Evolutionary conservation across 2,797 vertebrate species (phyloP).

Genomic region (Euthynnus affinis): DNA sequence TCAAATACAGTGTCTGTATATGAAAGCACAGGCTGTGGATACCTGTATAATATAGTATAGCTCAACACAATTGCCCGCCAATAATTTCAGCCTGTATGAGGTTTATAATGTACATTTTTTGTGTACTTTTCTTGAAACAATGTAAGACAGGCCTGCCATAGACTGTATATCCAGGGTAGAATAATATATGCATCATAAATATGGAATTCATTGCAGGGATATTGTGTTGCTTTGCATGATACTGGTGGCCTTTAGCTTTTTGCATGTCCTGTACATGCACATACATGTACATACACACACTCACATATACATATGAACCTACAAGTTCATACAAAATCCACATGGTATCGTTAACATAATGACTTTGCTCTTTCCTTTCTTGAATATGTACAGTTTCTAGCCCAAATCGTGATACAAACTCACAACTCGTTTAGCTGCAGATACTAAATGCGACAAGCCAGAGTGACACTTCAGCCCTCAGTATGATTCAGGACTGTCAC

Average conservation of each 20-base stretch:
- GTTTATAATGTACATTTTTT: not conserved
- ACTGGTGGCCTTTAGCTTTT: not conserved
- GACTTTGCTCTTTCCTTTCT: too few relatives aligned
- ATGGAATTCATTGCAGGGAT: not conserved
- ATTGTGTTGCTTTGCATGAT: not conserved
- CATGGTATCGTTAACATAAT: too few relatives aligned
- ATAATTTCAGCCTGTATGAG: not conserved
- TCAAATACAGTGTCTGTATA: not conserved
- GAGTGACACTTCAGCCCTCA: slow-evolving; percentile 12
- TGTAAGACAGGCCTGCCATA: not conserved
- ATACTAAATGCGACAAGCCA: not conserved
- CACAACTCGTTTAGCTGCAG: not conserved
- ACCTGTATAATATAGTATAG: not conserved
- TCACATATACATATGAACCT: not conserved
- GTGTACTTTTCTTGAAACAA: not conserved
- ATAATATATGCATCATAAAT: not conserved
- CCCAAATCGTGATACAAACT: not conserved
- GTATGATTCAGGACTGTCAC: slow-evolving; percentile 15
- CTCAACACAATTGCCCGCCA: not conserved
- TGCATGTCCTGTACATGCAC: not conserved
- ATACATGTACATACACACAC: too few relatives aligned
- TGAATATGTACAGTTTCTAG: not conserved
- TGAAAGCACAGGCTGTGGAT: not conserved
- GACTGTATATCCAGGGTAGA: not conserved
- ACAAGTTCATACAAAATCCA: not conserved